Evolutionary conservation across 1,140 invertebrate genomes (phyloP), one percentile per base, ranked within the genome.

Genomic region (Trichonephila inaurata): DNA sequence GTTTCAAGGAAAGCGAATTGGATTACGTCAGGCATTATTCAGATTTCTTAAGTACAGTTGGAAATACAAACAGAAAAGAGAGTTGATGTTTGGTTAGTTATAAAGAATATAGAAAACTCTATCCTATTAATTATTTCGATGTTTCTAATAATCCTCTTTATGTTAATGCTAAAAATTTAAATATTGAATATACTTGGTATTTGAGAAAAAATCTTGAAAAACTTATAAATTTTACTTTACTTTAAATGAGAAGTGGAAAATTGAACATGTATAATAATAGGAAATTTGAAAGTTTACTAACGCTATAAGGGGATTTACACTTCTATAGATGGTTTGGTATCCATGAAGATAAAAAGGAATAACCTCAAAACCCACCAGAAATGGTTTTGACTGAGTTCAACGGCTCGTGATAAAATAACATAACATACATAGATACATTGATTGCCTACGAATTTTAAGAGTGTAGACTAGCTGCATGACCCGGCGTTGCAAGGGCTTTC

Each of bases 191-290:
- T 40, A 77, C 77, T n/a, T 60, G 51, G 0, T 24, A 24, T 6
- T 90, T 77, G 51, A 81, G n/a, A 81, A 81, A 81, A 16, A 81
- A 58, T 33, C 77, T n/a, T 19, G 33, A 66, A 40, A 90, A 60
- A 0, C n/a, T 81, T 61, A 81, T 81, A 21, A 14, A 16, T 90
- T 90, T 58, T 90, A 81, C 61, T 77, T 90, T 60, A 77, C 28
- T 33, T 33, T 77, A 8, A 19, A 60, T 33, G 4, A 90, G 60
- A 8, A 90, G 77, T 61, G 60, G 89, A 0, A 7, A 60, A 19
- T 33, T 90, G 10, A 81, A 81, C 18, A 61, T 90, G 7, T 51
- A 28, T 28, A 28, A 24, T 1, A 72, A 90, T 28, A 28, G 60
- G 5, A 44, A 77, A 44, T 19, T 77, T 81, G 28, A 14, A 51